Base-by-base conservation (phyloP, 2,888 invertebrate species). In the Podabrus alpinus region DNA sequence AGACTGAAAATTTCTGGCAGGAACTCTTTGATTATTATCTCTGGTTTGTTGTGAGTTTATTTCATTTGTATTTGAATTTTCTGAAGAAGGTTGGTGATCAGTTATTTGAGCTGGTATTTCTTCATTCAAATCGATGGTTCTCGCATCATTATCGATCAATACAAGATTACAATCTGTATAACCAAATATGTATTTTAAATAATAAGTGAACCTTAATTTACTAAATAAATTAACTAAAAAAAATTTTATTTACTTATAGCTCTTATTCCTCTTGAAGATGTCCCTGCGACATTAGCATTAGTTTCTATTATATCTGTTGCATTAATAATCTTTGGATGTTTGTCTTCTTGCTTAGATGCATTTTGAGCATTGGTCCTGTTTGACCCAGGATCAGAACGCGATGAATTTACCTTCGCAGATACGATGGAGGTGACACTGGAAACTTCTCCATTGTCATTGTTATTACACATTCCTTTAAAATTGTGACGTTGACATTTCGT, bases 391-490 rank as follows among this genome's bases (percentile, higher is more conserved):
- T 67, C 29, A 15, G 16, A 67, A 9, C 15, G 3, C 1, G n/a
- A 25, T 21, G 24, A 45, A 59, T 16, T 25, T 11, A 9, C 13
- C 9, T n/a, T 15, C 16, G 7, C 25, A 13, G 16, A 9, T 9
- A 1, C 7, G 5, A 15, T 15, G 11, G 71, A 66, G 4, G 66
- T 15, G 59, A 24, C 66, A 71, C 60, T 66, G 17, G 71, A 66
- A 59, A 1, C 67, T 66, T 71, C 5, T 66, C 21, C 9, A 21
- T 25, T 25, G 59, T 59, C 71, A 71, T 71, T 66, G 66, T 15
- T 66, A 45, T 67, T 60, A 71, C 59, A 45, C 71, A 71, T 71
- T 24, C 66, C 71, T 71, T 67, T 45, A 70, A 21, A 70, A 62
- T 61, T 21, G 24, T 66, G 72, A 68, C 67, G 15, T 29, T 72